phyloP scores from a whole-genome alignment of 2,888 invertebrate species.

The Campopleginae sp. region DNA sequence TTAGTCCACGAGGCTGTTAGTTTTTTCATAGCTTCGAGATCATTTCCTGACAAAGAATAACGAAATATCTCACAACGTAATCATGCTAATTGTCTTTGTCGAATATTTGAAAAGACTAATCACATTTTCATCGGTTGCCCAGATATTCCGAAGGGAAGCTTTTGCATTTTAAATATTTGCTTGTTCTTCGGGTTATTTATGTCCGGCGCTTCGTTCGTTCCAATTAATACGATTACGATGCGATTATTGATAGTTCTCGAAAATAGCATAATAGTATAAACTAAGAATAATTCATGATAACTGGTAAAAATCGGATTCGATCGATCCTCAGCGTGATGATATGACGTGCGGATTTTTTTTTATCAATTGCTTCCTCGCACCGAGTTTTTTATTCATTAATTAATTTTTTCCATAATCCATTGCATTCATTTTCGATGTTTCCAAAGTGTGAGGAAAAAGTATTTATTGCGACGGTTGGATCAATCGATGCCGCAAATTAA shows the following conservation, averaged over 20 bases:
- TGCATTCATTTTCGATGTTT: conserved; percentile 8
- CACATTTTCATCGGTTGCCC: background rate
- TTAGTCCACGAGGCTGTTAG: conserved; percentile 28
- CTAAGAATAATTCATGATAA: conserved; percentile 63
- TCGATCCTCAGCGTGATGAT: conserved; percentile 38
- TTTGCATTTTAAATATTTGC: background rate
- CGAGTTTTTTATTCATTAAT: background rate
- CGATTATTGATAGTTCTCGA: conserved; percentile 37
- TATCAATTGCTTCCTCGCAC: background rate
- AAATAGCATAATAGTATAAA: conserved; percentile 62
- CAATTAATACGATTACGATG: conserved; percentile 53
- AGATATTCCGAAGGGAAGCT: conserved; percentile 29
- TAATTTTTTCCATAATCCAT: conserved; percentile 30
- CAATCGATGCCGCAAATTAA: conserved; percentile 65
- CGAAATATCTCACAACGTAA: conserved; percentile 20
- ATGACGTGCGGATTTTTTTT: conserved; percentile 35
- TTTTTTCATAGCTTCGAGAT: conserved; percentile 56
- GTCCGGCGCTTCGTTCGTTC: conserved; percentile 32
- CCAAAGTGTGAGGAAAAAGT: conserved; percentile 10
- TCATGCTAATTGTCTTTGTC: background rate
- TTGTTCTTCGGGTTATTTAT: conserved; percentile 16
- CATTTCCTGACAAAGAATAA: conserved; percentile 44
- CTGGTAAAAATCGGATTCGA: conserved; percentile 52
- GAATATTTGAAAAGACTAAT: background rate
- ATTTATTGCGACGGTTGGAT: conserved; percentile 63